Evolutionary conservation across 2,113 vertebrate species (phyloP).

Genomic region (Amblyopsis rosae): DNA sequence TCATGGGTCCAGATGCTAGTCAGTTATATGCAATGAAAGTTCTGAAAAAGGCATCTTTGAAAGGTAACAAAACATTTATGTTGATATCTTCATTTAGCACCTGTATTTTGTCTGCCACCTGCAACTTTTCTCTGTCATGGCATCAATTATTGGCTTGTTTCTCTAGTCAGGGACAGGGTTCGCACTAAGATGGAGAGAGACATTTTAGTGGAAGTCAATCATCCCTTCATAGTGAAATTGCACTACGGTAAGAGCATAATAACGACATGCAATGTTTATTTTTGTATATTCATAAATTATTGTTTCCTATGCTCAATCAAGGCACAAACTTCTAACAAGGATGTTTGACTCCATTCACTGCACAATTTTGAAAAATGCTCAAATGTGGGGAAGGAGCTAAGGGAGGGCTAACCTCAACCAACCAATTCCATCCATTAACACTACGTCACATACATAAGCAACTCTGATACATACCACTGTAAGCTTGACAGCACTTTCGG

Average conservation of each 20-base stretch:
- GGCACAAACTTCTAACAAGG: background rate
- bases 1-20: slow-evolving; percentile 90
- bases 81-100: background rate
- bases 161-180: slow-evolving; percentile 92
- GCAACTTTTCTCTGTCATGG: slow-evolving; percentile 51
- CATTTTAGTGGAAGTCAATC: slow-evolving; percentile 97
- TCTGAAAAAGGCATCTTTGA: slow-evolving; percentile 96
- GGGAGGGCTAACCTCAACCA: too few relatives aligned
- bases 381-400: too few relatives aligned
- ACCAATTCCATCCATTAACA: too few relatives aligned
- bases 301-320: background rate
- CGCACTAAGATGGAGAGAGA: slow-evolving; percentile 98
- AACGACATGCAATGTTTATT: background rate
- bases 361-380: background rate
- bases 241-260: slow-evolving; percentile 88
- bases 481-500: too few relatives aligned
- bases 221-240: slow-evolving; percentile 99
- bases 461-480: too few relatives aligned
- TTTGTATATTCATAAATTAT: background rate
- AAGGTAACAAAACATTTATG: slow-evolving; percentile 79
- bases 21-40: slow-evolving; percentile 99
- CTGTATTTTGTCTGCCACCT: slow-evolving; percentile 9
- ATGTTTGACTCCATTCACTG: background rate
- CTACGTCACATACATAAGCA: too few relatives aligned
- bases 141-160: slow-evolving; percentile 13